Evolutionary conservation across 2,888 invertebrate genomes (phyloP), one percentile per base, ranked within the genome.

Genomic region (Hypercompe scribonia): DNA sequence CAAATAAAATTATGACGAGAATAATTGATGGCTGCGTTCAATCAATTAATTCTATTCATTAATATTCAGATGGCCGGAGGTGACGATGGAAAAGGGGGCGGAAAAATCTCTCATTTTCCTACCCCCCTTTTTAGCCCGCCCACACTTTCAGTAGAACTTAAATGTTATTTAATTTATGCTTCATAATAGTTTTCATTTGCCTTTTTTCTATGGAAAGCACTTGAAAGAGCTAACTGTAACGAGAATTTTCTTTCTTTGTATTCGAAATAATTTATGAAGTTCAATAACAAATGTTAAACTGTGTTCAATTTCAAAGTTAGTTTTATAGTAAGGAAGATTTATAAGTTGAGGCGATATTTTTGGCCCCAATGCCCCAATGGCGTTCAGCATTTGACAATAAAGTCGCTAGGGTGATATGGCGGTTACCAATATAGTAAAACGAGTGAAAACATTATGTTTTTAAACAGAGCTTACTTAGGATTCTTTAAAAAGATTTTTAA

Each of bases 21-120:
- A 88, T 89, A 89, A 89, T 87, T 89, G 89, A 88, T 88, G 86
- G 82, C 74, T 80, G 78, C 86, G 84, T 84, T 86, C 89, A 86
- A 89, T 88, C 88, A 88, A 89, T 89, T 89, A 87, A 86, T 87
- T 84, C 83, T 73, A 78, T 81, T 81, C 83, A 84, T 89, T 87
- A 87, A 88, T 89, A 89, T 89, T 88, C 89, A 86, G 82, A 77
- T 78, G 78, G 71, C 79, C 78, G 70, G 85, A 84, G 85, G 81
- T 79, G 81, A 83, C 84, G 85, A 79, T 80, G 80, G 73, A 80
- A 77, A 73, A 74, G 74, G 74, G 77, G 75, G 75, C 73, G 74
- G 78, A 78, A 78, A 80, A 81, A 84, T 76, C 58, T 61, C 31
- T 61, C 58, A 61, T 61, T 61, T 61, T 61, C 58, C 58, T 28